Conservation (phyloP, 1,140 invertebrate species). For the Pseudomyrmex pallidus region DNA sequence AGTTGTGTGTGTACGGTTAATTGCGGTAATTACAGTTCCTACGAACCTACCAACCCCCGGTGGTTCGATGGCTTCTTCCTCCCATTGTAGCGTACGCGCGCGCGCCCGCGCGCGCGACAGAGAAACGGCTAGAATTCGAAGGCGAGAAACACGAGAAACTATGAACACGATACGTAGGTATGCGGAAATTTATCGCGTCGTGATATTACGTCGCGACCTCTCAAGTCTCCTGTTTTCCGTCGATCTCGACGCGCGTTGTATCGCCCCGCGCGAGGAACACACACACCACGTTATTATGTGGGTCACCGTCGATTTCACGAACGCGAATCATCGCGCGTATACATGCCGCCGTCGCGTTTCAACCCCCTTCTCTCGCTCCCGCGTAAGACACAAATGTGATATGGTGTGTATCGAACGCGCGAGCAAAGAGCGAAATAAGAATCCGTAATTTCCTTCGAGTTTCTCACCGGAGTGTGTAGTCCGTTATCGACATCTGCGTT, state of each 20-base stretch:
- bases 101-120: not conserved
- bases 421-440: no score
- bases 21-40: slow-evolving; percentile 47
- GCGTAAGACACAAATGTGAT: no score
- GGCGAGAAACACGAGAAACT: not conserved
- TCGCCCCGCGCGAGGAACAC: not conserved
- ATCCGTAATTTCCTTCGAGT: no score
- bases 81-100: no score
- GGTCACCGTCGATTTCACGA: slow-evolving; percentile 46
- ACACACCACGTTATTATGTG: slow-evolving; percentile 9
- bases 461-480: no score
- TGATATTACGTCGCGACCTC: slow-evolving; percentile 27
- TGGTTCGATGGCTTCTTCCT: no score
- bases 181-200: slow-evolving; percentile 12
- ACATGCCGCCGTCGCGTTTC: slow-evolving; percentile 22
- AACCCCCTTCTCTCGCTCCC: no score
- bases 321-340: slow-evolving; percentile 23
- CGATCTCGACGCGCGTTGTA: not conserved
- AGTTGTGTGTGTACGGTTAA: slow-evolving; percentile 19
- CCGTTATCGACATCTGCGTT: not conserved
- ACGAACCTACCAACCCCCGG: not conserved
- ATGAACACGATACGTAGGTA: not conserved
- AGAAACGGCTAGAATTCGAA: slow-evolving; percentile 5
- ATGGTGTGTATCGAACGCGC: no score
- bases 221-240: no score